Percentiles rank a stretch among this genome's conserved stretches.
phyloP scores from a whole-genome alignment of 2,888 invertebrate genomes.

The Campopleginae sp. region DNA sequence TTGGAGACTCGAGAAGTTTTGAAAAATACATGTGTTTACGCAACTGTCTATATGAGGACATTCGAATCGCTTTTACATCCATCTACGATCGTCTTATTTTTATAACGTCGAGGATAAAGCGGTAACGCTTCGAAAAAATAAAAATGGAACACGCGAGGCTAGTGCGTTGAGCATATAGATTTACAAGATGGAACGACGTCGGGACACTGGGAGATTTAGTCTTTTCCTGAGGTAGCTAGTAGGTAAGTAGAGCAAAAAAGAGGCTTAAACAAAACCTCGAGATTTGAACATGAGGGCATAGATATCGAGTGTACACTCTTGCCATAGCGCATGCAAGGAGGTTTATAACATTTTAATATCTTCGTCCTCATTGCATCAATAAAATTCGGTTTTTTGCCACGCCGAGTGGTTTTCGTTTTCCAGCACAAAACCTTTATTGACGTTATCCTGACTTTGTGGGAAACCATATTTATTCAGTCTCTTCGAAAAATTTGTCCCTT shows the following conservation, averaged over 20 bases:
- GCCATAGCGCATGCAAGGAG: neutral
- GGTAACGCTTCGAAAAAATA: slow-evolving; percentile 25
- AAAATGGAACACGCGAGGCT: slow-evolving; percentile 2
- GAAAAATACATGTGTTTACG: neutral
- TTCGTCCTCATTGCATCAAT: neutral
- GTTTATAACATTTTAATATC: neutral
- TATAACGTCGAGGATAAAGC: slow-evolving; percentile 41
- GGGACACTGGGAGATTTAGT: slow-evolving; percentile 12
- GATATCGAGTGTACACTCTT: slow-evolving; percentile 11
- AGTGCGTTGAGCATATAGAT: slow-evolving; percentile 4
- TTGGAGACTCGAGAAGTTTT: neutral
- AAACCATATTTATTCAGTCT: neutral
- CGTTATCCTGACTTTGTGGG: neutral
- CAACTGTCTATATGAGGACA: slow-evolving; percentile 1
- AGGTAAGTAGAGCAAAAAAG: slow-evolving; percentile 13
- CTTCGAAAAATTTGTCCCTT: neutral
- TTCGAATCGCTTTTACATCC: slow-evolving; percentile 31
- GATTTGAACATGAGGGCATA: slow-evolving; percentile 42
- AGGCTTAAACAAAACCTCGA: slow-evolving; percentile 3
- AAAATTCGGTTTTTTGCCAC: neutral
- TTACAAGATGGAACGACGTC: slow-evolving; percentile 1
- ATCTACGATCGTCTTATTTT: slow-evolving; percentile 30
- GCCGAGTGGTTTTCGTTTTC: neutral
- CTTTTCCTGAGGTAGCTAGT: slow-evolving; percentile 10
- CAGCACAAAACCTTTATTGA: neutral